Base-by-base conservation (phyloP, 2,113 vertebrate species). In the Fregata magnificens region DNA sequence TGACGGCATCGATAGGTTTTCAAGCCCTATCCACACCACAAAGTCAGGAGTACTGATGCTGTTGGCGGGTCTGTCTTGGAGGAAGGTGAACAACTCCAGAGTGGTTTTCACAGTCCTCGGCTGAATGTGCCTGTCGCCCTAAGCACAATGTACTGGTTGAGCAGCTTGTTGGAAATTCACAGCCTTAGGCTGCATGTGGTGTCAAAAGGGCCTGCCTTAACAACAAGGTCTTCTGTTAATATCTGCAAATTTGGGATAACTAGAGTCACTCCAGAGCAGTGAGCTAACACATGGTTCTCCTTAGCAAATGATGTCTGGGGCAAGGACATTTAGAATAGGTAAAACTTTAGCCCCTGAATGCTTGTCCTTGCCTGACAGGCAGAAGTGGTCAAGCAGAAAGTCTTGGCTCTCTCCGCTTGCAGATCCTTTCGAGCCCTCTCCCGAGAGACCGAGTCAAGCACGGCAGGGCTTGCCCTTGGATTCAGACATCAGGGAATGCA, bases 81-180 rank as follows among this genome's bases (percentile, higher is more conserved):
- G 13, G 13, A 79, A 82, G 28, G 22, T 26, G 56, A 73, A 70
- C 49, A 49, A 38, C 34, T 65, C 36, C 72, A 12, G 24, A 38
- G 24, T 21, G 21, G 21, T 55, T 89, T 86, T 63, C 73, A 20
- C 34, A 22, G 18, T 44, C 52, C 42, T 45, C 3, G 2, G 29
- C 47, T 73, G 36, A 86, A 80, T 0, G 0, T 20, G 67, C 50
- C n/a, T 56, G 45, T 70, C 1, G 0, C 21, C 13, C 5, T 3
- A 61, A n/a, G 59, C 3, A 5, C 2, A 2, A 55, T 10, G 29
- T 24, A 4, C 36, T 8, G 14, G 18, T 28, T 52, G 31, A 84
- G 87, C 29, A 42, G 61, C 38, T 45, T 50, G 62, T 82, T 2
- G 22, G 76, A 86, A 71, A 80, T 25, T 25, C 73, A 36, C 21